Base-by-base conservation (phyloP, 2,888 invertebrate genomes). In the Clanis bilineata region DNA sequence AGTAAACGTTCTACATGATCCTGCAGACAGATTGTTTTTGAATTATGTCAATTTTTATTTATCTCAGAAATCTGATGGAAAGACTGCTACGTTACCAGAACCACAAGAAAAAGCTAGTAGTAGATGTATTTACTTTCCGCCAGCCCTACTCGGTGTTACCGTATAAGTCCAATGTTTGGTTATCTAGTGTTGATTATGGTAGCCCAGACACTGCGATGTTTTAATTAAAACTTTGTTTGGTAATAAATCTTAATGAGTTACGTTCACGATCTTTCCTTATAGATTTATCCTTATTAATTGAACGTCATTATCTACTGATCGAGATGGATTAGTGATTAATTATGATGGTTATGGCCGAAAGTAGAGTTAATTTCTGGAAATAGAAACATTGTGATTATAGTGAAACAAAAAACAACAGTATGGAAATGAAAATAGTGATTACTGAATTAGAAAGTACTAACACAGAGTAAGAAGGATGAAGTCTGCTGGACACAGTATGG, bases 171-270 rank as follows among this genome's bases (percentile, higher is more conserved):
- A 47, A 32, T 51, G 51, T 51, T 51, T 51, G 32, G 51, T 51
- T 51, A 32, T 51, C 51, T 51, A 51, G 51, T 51, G 51, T 51
- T 51, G 51, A 51, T 51, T 51, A 51, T 51, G 32, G 15, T 9
- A 51, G 18, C 51, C 28, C 51, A 51, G 51, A 51, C 32, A 51
- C 51, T 4, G 32, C 32, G 32, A 51, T 51, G 51, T 51, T 47
- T 47, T 47, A 51, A 51, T 51, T 51, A 51, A 51, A 51, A 51
- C 51, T 51, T 18, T 18, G 51, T 51, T 51, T 51, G 32, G 51
- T 51, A 51, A 51, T 51, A 51, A 51, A 51, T 51, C 51, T 51
- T 51, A 51, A 51, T 51, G 51, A 51, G 51, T 32, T 32, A 51
- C 21, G 5, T 51, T 51, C 51, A 32, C 25, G 28, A 15, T 47